Evolutionary conservation across 2,797 vertebrate species (phyloP).

Genomic region (Anguilla anguilla): DNA sequence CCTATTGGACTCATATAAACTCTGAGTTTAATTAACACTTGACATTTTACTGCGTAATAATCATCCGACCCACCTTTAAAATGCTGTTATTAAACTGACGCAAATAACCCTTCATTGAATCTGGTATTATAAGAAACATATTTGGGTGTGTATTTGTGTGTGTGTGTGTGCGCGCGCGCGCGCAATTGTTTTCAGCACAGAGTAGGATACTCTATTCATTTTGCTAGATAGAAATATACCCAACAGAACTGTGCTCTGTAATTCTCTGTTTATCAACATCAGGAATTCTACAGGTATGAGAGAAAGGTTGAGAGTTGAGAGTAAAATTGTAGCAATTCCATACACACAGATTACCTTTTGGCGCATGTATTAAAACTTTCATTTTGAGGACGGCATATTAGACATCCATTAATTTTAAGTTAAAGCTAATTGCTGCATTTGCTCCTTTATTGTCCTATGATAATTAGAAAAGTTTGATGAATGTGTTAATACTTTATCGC

Average conservation of each 20-base stretch:
- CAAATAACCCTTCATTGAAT: neutral
- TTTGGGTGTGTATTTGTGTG: neutral
- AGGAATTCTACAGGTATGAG: neutral
- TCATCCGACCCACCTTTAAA: neutral
- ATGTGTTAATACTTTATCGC: neutral
- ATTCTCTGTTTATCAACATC: neutral
- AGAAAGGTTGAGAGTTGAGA: neutral
- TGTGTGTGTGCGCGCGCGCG: neutral
- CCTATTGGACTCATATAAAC: too few relatives aligned
- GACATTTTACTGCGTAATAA: neutral
- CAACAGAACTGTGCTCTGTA: neutral
- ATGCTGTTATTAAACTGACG: neutral
- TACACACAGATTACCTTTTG: neutral
- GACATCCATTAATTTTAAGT: neutral
- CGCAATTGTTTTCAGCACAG: neutral
- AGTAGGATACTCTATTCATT: neutral
- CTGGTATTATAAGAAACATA: neutral
- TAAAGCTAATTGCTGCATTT: neutral
- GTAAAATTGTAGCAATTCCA: too few relatives aligned
- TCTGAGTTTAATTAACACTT: too few relatives aligned
- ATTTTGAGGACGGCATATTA: neutral
- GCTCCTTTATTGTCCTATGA: neutral
- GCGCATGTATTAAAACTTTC: neutral
- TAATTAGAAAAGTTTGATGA: too few relatives aligned
- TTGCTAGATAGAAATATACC: neutral